Evolutionary conservation across 2,113 vertebrate genomes (phyloP), one percentile per base, ranked within the genome.

Genomic region (Nothocercus julius): DNA sequence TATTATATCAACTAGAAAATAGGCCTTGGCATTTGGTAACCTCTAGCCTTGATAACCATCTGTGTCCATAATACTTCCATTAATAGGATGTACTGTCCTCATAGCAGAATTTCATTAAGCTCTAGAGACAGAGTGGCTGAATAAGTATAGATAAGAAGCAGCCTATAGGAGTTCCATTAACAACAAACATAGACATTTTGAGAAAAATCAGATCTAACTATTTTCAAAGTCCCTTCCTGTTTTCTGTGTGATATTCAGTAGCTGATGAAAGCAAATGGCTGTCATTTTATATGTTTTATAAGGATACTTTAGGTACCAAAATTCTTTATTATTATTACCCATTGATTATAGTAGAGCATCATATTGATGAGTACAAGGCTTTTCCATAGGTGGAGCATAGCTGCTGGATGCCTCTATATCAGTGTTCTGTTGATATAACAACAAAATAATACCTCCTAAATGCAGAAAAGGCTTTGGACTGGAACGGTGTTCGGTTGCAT

Each of bases 261-360:
- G 62, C 62, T 90, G 63, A 40, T 68, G 82, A 94, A 91, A 72
- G 19, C 7, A 53, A 66, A 8, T 61, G 38, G 78, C 77, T 53
- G 14, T 82, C 18, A 0, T 27, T 21, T 4, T 17, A 13, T 77
- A 21, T 53, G 56, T 94, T 88, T 94, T 59, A 87, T 88, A 95
- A 87, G 54, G 44, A 67, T 93, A 96, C 47, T 42, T 92, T 95
- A 92, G 96, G 69, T 97, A 86, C 93, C 92, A 96, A 95, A 95
- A 58, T 90, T 90, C 97, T 95, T 85, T 97, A 21, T 49, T 49
- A 21, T 49, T 97, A 93, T 91, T 97, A 95, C 83, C 97, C 73
- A 80, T 59, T 84, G 82, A 87, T 95, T 93, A 94, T 91, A 93
- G 90, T 82, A 96, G 93, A 96, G 80, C 21, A 49, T 49, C 63